Conservation (phyloP, 2,888 invertebrate genomes). For the Willowsia nigromaculata region DNA sequence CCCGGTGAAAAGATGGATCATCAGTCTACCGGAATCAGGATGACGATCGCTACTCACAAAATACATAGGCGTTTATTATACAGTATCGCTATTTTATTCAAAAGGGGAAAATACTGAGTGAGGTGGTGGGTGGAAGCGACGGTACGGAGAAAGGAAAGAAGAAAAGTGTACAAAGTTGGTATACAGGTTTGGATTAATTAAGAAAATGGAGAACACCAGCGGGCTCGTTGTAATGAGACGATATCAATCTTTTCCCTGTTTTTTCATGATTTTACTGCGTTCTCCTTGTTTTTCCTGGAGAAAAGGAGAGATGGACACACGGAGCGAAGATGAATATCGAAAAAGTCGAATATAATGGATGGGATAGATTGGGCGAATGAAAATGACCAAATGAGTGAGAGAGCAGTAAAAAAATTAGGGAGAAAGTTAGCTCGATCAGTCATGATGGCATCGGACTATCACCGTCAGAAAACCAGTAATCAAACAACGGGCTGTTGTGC, state of each 20-base stretch:
- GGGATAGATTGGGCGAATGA: too few species aligned
- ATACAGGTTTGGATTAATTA: neutral
- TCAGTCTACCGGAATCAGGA: slow-evolving; percentile 11
- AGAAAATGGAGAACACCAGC: slow-evolving; percentile 3
- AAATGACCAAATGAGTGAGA: too few species aligned
- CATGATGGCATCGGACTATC: too few species aligned
- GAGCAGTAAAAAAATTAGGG: too few species aligned
- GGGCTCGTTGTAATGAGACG: neutral
- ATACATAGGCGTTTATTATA: neutral
- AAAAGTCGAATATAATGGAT: too few species aligned
- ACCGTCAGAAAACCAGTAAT: too few species aligned
- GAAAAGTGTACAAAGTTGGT: neutral
- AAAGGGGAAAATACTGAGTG: neutral
- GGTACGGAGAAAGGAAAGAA: too few species aligned
- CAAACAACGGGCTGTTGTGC: too few species aligned
- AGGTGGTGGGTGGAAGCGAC: neutral
- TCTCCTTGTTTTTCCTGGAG: too few species aligned
- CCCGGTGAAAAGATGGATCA: slow-evolving; percentile 31
- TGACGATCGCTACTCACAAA: neutral
- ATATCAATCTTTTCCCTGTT: slow-evolving; percentile 14
- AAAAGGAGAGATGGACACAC: neutral
- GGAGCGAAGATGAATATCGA: too few species aligned
- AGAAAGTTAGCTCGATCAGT: too few species aligned
- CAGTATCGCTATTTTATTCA: slow-evolving; percentile 14
- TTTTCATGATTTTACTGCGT: neutral